Evolutionary conservation across 2,888 invertebrate genomes (phyloP), one percentile per base, ranked within the genome.

Genomic region (Mechanitis mazaeus): DNA sequence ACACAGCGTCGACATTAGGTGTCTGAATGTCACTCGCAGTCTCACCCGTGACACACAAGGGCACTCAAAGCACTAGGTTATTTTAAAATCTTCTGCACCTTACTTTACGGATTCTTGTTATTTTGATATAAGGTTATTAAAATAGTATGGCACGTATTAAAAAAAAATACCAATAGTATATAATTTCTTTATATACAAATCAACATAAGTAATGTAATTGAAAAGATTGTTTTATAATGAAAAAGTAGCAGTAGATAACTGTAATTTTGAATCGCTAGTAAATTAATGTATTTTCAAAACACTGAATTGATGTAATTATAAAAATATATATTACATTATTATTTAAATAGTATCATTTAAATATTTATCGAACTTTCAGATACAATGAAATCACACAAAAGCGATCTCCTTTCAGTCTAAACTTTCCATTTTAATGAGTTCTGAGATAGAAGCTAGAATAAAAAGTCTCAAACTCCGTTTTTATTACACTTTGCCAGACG

Each of bases 1-100:
- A 42, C 56, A 60, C 42, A 53, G 55, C 61, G 61, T 54, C 56
- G 59, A 63, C 62, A 59, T 63, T 63, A 63, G 55, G 55, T 59
- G 59, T 56, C 62, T 54, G 56, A 59, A 56, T 59, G 62, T 63
- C 62, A 59, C 46, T 33, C 31, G 38, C 62, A 59, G 62, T 59
- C 59, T 33, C 60, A 45, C 46, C 58, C 53, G 42, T 45, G 31
- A 45, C 50, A 59, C 38, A 50, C 55, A 35, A 58, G 59, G 53
- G 59, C 59, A 42, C 58, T 55, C 55, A 45, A 45, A 31, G 59
- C 59, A 56, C 59, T 59, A 35, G 35, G 59, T 56, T 60, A 56
- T 60, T 60, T 63, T 59, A 63, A 59, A 63, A 58, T 55, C 3
- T 58, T 58, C 54, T 55, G 58, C 58, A 59, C 55, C 54, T 53